A percentile compares a stretch with the other conserved stretches of the same genome.
These are phyloP conservation scores for Asobara japonica DNA, from an alignment of 1,140 invertebrate species.

Conservation along the genomic window DNA sequence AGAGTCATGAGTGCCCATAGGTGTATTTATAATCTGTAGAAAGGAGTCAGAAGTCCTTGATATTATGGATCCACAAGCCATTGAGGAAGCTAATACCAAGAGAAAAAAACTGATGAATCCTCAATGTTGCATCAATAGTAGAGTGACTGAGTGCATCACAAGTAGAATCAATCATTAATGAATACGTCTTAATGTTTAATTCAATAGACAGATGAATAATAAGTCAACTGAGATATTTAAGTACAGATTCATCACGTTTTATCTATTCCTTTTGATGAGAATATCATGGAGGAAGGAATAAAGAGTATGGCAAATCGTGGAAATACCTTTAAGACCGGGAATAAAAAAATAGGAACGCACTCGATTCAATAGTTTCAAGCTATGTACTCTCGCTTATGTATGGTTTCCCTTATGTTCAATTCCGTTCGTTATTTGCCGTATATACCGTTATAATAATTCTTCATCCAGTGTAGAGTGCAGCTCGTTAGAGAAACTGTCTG, in stretches of 20 bases:
- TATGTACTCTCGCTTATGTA: not conserved
- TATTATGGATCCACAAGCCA: no score
- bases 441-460: constrained; percentile 34
- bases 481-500: constrained; percentile 30
- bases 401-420: not conserved
- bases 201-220: not conserved
- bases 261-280: no score
- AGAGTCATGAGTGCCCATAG: no score
- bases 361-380: not conserved
- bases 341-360: not conserved
- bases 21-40: no score
- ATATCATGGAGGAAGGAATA: constrained; percentile 11
- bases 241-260: no score
- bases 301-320: not conserved
- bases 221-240: no score
- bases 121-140: no score
- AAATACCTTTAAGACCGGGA: not conserved
- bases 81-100: no score
- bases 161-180: constrained; percentile 10
- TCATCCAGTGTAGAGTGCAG: not conserved
- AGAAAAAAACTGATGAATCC: no score
- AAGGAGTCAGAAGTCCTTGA: no score
- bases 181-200: not conserved
- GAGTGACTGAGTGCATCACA: not conserved
- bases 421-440: constrained; percentile 5